phyloP scores from a whole-genome alignment of 2,888 invertebrate species.

The Deroplatys truncata region DNA sequence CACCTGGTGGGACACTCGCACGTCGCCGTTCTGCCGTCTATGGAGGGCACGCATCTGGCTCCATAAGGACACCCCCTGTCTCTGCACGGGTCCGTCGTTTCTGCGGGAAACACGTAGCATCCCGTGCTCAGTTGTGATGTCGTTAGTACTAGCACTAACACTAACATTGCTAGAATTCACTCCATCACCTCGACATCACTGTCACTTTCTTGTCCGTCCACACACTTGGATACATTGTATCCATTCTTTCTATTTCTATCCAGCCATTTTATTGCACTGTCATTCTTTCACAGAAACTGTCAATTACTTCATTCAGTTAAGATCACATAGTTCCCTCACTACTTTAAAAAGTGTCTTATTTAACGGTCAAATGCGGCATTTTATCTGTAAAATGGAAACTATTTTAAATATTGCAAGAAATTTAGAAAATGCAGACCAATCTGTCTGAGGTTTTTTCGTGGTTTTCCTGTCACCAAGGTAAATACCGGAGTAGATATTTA shows the following conservation, averaged over 20 bases:
- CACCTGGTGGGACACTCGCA: constrained; percentile 78
- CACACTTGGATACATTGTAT: neutral
- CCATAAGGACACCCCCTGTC: constrained; percentile 65
- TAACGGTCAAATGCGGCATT: no score
- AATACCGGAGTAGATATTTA: no score
- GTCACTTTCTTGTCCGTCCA: neutral
- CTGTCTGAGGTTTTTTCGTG: no score
- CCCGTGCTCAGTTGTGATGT: constrained; percentile 31
- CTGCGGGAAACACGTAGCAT: constrained; percentile 56
- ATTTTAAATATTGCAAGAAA: no score
- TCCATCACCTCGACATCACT: neutral
- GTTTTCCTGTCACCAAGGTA: no score
- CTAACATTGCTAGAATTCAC: neutral
- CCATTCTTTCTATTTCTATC: neutral
- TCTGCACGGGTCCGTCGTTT: constrained; percentile 67
- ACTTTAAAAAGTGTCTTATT: no score
- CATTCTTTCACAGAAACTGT: no score
- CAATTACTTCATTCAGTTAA: neutral
- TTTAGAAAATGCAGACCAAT: no score
- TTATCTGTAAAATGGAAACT: no score
- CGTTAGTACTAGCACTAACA: constrained; percentile 27
- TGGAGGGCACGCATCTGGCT: constrained; percentile 58
- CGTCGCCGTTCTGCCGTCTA: constrained; percentile 66
- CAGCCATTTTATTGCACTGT: neutral
- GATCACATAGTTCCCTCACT: no score